Evolutionary conservation across 2,113 vertebrate genomes (phyloP).

Genomic region (Sebastes schlegelii): DNA sequence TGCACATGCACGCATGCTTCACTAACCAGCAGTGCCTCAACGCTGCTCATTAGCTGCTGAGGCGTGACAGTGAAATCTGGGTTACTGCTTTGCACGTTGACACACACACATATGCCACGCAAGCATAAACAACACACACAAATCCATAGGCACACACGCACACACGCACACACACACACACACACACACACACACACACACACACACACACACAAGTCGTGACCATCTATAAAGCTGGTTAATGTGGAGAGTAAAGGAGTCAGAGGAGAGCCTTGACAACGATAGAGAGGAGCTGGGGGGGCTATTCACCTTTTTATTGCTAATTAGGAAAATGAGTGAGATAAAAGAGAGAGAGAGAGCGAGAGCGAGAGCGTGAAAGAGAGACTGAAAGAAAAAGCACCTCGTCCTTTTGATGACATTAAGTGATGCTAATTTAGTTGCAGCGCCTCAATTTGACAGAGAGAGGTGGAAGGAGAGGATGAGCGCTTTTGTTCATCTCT

Average conservation of each 20-base stretch:
- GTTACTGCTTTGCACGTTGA: constrained; percentile 40
- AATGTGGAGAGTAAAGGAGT: constrained; percentile 7
- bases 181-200: not conserved
- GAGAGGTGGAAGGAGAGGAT: not conserved
- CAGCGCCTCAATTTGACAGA: not conserved
- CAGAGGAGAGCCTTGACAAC: not conserved
- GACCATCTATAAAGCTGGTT: constrained; percentile 19
- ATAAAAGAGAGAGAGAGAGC: not conserved
- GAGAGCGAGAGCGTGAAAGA: not conserved
- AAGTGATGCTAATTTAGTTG: constrained; percentile 25
- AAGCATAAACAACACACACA: constrained; percentile 30
- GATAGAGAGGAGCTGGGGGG: not conserved
- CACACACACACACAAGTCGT: constrained; percentile 19
- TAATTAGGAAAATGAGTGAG: constrained; percentile 12
- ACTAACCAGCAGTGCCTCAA: constrained; percentile 43
- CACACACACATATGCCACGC: not conserved
- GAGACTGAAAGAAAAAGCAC: not conserved
- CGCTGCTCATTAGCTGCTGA: constrained; percentile 68
- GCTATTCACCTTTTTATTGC: constrained; percentile 5
- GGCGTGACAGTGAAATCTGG: constrained; percentile 63
- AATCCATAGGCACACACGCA: constrained; percentile 12
- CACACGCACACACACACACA: constrained; percentile 15
- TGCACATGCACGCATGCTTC: constrained; percentile 33
- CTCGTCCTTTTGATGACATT: not conserved
- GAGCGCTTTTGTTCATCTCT: constrained; percentile 18